Evolutionary conservation across 2,888 invertebrate genomes (phyloP), one percentile per base, ranked within the genome.

Genomic region (Portevinia maculata): DNA sequence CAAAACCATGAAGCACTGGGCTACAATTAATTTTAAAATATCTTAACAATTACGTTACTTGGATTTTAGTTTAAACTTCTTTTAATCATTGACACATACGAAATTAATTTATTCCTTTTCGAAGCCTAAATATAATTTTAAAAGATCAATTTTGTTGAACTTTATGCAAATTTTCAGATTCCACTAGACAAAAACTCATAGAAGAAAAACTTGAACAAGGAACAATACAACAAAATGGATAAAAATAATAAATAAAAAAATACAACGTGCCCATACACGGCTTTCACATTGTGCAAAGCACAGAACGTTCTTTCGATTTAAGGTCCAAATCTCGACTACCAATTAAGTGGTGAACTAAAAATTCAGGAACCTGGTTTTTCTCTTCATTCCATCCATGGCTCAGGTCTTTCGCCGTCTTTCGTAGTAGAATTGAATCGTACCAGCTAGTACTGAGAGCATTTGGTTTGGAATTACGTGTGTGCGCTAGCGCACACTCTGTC

Each of bases 321-420:
- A 83, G 83, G 76, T 83, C 83, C 83, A 83, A 83, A 83, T 83
- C 83, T 83, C 83, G 83, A 83, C 83, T 83, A 83, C 78, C 83
- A 83, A 83, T 83, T 78, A 83, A 78, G 83, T 78, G 83, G 83
- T 83, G 83, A 83, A 83, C 78, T 83, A 71, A 78, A 78, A 83
- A 83, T 73, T 83, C 83, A 83, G 83, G 78, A 83, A 83, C 78
- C 78, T 83, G 83, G 83, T 78, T 83, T 83, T 83, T 83, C 83
- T 78, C 76, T 83, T 78, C 71, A 37, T 73, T 71, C 64, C 69
- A 64, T 74, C 37, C 50, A 50, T 67, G 65, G 48, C 32, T 21
- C 46, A 41, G 65, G 62, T 70, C 70, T 70, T 70, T 70, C 50
- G 59, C 13, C 46, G 39, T 81, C 48, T 73, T 53, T 28, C n/a